Conservation (phyloP, 2,113 vertebrate species). For the Gambusia affinis region DNA sequence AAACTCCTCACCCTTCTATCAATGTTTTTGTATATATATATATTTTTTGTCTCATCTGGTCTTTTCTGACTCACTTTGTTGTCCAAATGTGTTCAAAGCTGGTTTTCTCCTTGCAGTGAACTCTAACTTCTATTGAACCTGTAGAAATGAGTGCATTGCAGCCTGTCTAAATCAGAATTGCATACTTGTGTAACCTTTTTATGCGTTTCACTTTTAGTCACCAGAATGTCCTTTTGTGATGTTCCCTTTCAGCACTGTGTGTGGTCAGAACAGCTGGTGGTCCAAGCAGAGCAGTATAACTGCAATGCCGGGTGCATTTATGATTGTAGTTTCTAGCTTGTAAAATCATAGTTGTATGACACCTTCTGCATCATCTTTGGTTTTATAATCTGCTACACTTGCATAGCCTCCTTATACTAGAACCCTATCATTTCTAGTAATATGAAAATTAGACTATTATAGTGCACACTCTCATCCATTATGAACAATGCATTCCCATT, state of each 20-base stretch:
- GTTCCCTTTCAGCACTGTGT: conserved; percentile 37
- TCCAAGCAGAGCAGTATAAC: conserved; percentile 35
- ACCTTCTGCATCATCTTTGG: not conserved
- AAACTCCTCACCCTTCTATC: conserved; percentile 34
- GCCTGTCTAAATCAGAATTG: conserved; percentile 10
- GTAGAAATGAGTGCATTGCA: not conserved
- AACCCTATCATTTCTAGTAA: not conserved
- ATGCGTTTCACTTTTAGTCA: not conserved
- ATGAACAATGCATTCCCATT: not conserved
- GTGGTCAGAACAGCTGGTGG: conserved; percentile 49
- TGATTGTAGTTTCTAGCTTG: not conserved
- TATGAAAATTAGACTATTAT: not conserved
- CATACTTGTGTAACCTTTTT: conserved; percentile 4
- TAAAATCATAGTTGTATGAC: not conserved
- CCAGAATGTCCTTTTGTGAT: conserved; percentile 19
- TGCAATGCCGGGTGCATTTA: conserved; percentile 14
- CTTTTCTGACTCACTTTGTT: conserved; percentile 11
- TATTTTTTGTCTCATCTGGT: conserved; percentile 44
- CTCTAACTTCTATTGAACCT: conserved; percentile 4
- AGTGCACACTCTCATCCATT: not conserved
- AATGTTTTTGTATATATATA: conserved; percentile 5
- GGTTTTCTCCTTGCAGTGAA: not conserved
- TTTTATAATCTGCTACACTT: not conserved
- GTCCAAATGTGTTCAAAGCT: conserved; percentile 2
- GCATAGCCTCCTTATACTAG: not conserved